Evolutionary conservation across 2,797 vertebrate species (phyloP).

Genomic region (Melanotaenia pygmaea): DNA sequence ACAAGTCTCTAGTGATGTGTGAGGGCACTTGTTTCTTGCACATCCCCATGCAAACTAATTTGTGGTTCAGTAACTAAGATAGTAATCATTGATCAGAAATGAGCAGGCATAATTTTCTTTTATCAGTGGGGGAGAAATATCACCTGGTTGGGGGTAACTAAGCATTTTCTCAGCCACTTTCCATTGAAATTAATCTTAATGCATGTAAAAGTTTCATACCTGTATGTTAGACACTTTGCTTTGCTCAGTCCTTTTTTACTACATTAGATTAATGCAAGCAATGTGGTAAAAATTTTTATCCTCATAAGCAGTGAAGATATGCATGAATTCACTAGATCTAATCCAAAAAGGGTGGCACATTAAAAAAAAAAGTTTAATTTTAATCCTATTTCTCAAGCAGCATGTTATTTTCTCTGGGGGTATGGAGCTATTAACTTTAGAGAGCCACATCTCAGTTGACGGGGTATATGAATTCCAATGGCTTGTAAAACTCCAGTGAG

Average conservation of each 20-base stretch:
- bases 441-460: slow-evolving; percentile 52
- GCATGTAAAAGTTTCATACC: slow-evolving; percentile 14
- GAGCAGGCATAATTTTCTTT: slow-evolving; percentile 15
- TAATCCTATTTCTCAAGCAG: slow-evolving; percentile 51
- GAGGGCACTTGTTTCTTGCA: slow-evolving; percentile 34
- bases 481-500: slow-evolving; percentile 51
- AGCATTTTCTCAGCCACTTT: slow-evolving; percentile 19
- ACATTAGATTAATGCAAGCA: slow-evolving; percentile 13
- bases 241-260: background rate
- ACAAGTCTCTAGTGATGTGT: slow-evolving; percentile 54
- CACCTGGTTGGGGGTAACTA: slow-evolving; percentile 11
- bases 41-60: slow-evolving; percentile 25
- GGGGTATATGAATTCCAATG: slow-evolving; percentile 52
- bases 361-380: slow-evolving; percentile 32
- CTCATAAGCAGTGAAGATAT: slow-evolving; percentile 27
- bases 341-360: slow-evolving; percentile 47
- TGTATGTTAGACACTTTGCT: background rate
- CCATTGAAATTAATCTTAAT: slow-evolving; percentile 6
- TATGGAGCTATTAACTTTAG: slow-evolving; percentile 58
- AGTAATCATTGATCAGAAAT: slow-evolving; percentile 55
- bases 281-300: slow-evolving; percentile 17
- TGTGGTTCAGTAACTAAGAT: slow-evolving; percentile 48
- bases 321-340: slow-evolving; percentile 39
- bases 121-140: slow-evolving; percentile 1
- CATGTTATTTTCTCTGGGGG: slow-evolving; percentile 56